Conservation (phyloP, 2,113 vertebrate genomes). For the Acrocephalus arundinaceus region DNA sequence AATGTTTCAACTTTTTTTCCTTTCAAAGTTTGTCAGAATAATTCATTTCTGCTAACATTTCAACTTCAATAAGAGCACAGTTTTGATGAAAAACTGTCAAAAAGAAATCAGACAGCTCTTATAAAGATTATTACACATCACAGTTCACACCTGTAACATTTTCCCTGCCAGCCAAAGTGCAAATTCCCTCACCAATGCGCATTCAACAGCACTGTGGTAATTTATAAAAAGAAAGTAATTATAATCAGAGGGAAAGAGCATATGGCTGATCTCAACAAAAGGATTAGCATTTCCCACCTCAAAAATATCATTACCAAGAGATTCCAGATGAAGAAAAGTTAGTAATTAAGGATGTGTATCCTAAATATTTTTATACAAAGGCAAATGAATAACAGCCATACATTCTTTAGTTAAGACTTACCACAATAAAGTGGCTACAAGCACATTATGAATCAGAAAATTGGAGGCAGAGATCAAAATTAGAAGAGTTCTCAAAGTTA, state of each 20-base stretch:
- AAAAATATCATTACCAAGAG: constrained; percentile 6
- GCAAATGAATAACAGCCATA: background rate
- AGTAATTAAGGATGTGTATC: background rate
- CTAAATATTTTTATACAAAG: background rate
- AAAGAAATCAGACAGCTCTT: background rate
- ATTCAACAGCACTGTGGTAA: background rate
- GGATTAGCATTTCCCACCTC: background rate
- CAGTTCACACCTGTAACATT: constrained; percentile 19
- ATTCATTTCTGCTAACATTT: constrained; percentile 3
- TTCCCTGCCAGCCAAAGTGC: background rate
- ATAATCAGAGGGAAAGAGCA: constrained; percentile 15
- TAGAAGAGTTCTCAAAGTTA: background rate
- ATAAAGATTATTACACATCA: background rate
- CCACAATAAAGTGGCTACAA: background rate
- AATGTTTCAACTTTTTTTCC: background rate
- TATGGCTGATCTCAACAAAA: constrained; percentile 21
- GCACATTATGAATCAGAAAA: background rate
- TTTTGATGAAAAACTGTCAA: constrained; percentile 33
- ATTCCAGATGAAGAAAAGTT: background rate
- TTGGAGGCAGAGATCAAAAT: background rate
- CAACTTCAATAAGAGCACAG: background rate
- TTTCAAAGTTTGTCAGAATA: background rate
- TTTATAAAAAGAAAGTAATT: constrained; percentile 33
- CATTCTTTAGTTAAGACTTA: background rate
- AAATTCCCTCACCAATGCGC: background rate